phyloP scores from a whole-genome alignment of 2,888 invertebrate genomes.

The Criorhina ranunculi region DNA sequence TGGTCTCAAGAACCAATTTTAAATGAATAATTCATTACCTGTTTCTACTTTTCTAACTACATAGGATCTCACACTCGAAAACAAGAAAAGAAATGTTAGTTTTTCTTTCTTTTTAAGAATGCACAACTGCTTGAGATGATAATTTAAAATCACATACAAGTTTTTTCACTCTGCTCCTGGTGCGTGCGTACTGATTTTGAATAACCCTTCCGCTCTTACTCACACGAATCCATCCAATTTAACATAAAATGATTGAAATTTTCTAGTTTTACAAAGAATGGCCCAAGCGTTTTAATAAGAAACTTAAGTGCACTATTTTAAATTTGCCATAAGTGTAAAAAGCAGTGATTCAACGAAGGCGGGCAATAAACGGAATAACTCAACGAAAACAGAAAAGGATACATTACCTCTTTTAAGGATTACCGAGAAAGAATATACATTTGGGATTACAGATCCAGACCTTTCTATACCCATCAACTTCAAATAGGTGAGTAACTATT shows the following conservation, averaged over 20 bases:
- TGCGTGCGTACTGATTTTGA: background rate
- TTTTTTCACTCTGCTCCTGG: conserved; percentile 14
- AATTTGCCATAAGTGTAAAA: conserved; percentile 55
- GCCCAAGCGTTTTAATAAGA: conserved; percentile 51
- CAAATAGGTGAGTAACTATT: conserved; percentile 58
- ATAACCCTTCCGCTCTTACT: background rate
- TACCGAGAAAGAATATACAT: conserved; percentile 25
- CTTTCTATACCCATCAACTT: conserved; percentile 19
- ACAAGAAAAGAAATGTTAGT: background rate
- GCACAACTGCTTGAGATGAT: conserved; percentile 1
- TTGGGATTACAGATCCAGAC: conserved; percentile 64
- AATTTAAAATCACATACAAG: background rate
- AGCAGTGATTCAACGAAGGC: conserved; percentile 55
- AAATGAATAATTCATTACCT: conserved; percentile 64
- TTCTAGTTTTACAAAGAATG: conserved; percentile 61
- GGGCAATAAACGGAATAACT: conserved; percentile 40
- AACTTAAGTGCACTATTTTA: conserved; percentile 57
- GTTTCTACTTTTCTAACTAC: background rate
- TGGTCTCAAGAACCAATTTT: conserved; percentile 19
- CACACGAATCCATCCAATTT: conserved; percentile 52
- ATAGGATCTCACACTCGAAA: background rate
- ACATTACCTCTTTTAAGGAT: conserved; percentile 45
- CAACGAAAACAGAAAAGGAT: conserved; percentile 40
- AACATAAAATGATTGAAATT: conserved; percentile 21
- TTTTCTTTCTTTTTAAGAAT: background rate